Evolutionary conservation across 1,140 invertebrate genomes (phyloP), one percentile per base, ranked within the genome.

Genomic region (Drosophila prosaltans): DNA sequence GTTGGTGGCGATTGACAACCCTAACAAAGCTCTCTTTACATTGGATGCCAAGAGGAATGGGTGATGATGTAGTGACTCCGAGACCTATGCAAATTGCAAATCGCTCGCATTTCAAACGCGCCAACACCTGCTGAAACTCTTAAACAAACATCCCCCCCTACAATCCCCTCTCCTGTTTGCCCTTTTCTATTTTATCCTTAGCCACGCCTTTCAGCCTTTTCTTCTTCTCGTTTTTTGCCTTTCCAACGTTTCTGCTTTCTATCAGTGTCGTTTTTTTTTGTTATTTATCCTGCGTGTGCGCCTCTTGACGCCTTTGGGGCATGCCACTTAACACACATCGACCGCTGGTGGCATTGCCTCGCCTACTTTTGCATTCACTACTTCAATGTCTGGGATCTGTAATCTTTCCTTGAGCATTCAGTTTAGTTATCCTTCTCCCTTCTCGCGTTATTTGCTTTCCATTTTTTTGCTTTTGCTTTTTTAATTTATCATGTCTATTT

Each of bases 401-500:
- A 86, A 84, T 84, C 73, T 80, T 84, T 80, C 72, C 75, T 69
- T 72, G 65, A 66, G 80, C 69, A 69, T 55, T 78, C 70, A 66
- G 57, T n/a, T 61, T 64, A 65, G 4, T 43, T 7, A 1, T 43
- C 24, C 26, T 43, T 48, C 16, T 40, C 54, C 39, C 40, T 32
- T 61, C 45, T 64, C 72, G 58, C 55, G 45, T 39, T 72, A 65
- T 80, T 88, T 88, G 84, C 80, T 74, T 82, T 76, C 55, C 62
- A 76, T 72, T 76, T 65, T 62, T 76, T 78, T 76, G 80, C 6
- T 76, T 78, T 79, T 80, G 69, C 70, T 80, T 89, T 88, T 78
- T 89, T 88, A 88, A 89, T 88, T 88, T 88, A 88, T 88, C 83
- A 88, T 88, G 84, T 88, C 83, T 89, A 89, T 86, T 86, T 86